Base-by-base conservation (phyloP, 2,888 invertebrate genomes). In the Cactoblastis cactorum region DNA sequence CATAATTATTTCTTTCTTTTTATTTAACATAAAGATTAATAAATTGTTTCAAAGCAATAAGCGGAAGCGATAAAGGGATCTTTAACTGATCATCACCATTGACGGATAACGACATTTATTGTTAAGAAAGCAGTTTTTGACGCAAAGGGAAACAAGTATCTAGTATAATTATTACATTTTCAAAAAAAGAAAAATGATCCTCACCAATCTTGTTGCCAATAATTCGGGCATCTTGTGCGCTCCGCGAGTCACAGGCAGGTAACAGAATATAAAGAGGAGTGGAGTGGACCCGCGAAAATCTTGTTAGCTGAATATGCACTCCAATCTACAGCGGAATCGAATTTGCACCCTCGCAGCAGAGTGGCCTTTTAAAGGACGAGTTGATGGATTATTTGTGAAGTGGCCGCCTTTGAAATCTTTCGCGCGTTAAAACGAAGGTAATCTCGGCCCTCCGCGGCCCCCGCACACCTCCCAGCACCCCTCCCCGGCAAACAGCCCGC, bases 401-500 rank as follows among this genome's bases (percentile, higher is more conserved):
- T 84, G 86, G 80, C 83, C 77, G 72, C 83, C 85, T 87, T 86
- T 86, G 80, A 87, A 87, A 84, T 80, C 83, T 83, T 82, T 87
- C 83, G 80, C 82, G 87, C 88, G 88, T 85, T 87, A 88, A 88
- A 88, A 87, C 77, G 88, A 80, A 87, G 87, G 85, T 83, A 85
- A 83, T 86, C 85, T 80, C 77, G 69, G 69, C 75, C 64, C 72
- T 59, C 69, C 61, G 43, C 52, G 49, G 56, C 58, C 57, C 54
- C 49, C 51, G 58, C 50, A 49, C 52, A 53, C 55, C 53, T 54
- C 52, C 56, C 48, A 52, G 18, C 58, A 59, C 33, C 22, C 58
- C 45, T 57, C 56, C 62, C 57, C 65, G 58, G 68, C 66, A 71
- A 67, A 73, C 71, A 71, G 74, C 77, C 78, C 78, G 74, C 74